Percentiles rank a stretch among this genome's conserved stretches.
phyloP scores from a whole-genome alignment of 2,797 vertebrate species.

The Lagodon rhomboides region DNA sequence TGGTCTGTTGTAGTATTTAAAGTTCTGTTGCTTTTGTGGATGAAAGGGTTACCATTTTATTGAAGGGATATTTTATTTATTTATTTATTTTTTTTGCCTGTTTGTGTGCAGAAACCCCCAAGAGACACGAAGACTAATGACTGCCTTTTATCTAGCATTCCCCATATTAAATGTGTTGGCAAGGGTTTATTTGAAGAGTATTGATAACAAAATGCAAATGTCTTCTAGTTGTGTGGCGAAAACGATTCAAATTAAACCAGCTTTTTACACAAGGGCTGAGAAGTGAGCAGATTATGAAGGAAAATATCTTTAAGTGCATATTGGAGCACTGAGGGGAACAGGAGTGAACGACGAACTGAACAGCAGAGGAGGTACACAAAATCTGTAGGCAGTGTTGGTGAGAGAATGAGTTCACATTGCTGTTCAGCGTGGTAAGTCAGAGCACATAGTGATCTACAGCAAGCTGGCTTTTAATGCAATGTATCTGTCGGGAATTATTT shows the following conservation, averaged over 20 bases:
- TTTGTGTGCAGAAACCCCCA: constrained; percentile 19
- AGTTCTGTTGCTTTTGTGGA: constrained; percentile 18
- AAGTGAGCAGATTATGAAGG: constrained; percentile 34
- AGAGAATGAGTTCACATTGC: constrained; percentile 27
- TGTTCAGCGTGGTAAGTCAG: constrained; percentile 19
- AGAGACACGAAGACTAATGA: constrained; percentile 31
- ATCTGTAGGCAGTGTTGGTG: constrained; percentile 30
- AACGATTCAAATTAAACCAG: constrained; percentile 51
- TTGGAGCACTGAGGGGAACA: constrained; percentile 29
- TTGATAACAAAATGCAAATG: constrained; percentile 60
- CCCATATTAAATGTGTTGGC: constrained; percentile 46
- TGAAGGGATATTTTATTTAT: constrained; percentile 16
- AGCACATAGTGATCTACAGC: constrained; percentile 35
- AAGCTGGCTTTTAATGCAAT: constrained; percentile 12
- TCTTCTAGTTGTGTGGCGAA: constrained; percentile 39
- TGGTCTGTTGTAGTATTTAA: constrained; percentile 15
- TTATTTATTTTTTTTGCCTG: constrained; percentile 9
- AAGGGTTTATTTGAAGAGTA: constrained; percentile 29
- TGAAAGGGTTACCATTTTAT: constrained; percentile 27
- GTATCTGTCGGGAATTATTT: constrained; percentile 18
- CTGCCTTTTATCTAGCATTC: constrained; percentile 36
- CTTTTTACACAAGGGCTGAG: constrained; percentile 28
- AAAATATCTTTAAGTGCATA: constrained; percentile 42
- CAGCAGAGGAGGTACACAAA: constrained; percentile 11
- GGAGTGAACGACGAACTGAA: constrained; percentile 32